Evolutionary conservation across 1,140 invertebrate species (phyloP), one percentile per base, ranked within the genome.

Genomic region (Cyclina sinensis): DNA sequence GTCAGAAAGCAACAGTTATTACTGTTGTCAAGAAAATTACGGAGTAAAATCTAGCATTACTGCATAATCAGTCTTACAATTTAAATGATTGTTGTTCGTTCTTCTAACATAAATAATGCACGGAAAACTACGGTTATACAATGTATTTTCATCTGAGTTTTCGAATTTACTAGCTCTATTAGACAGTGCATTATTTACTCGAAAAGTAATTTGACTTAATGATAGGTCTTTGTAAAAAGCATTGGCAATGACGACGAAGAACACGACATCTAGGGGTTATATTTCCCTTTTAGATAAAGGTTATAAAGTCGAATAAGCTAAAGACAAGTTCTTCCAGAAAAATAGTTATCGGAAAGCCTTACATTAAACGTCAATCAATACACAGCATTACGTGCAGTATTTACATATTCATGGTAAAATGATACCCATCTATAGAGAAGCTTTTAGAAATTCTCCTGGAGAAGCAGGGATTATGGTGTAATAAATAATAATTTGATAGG

Each of bases 331-430:
- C 57, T 27, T 62, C 24, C 57, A 7, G n/a, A 24, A 62, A 62
- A 70, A 70, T 32, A 39, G 32, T 37, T 70, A 70, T 70, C 65
- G 11, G 65, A n/a, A n/a, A 37, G 65, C 18, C 65, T 37, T 51
- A 78, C 74, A 54, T 78, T 78, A 51, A 51, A 46, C 32, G 21
- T 27, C 74, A 78, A 78, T 78, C 74, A 78, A 78, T 78, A 78
- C 35, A 35, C 21, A 35, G 18, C 12, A 51, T 35, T 51, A 51
- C 74, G 37, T 46, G 24, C 27, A 59, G 7, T 73, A 73, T 54
- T 84, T 84, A 84, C 82, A 84, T 84, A 84, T 84, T 70, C 82
- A 84, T 84, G 82, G 39, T 11, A 27, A 46, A 83, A 65, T 83
- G 80, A 83, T 83, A 83, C 37, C 30, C 51, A 83, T 83, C 80